phyloP scores from a whole-genome alignment of 2,113 vertebrate species.

The Ctenodactylus gundi region DNA sequence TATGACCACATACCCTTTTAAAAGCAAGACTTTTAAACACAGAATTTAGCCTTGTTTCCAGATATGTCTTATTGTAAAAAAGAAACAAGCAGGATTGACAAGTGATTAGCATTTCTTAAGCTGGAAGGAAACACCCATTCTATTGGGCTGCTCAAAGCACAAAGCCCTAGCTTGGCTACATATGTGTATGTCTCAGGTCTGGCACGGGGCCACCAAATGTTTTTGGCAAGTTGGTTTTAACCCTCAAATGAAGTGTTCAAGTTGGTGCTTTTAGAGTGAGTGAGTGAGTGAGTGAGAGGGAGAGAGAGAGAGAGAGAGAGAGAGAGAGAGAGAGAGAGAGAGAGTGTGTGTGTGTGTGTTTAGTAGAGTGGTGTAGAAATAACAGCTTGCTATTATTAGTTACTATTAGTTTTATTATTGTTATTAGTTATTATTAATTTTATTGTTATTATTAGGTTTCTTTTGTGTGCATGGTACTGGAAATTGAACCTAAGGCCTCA shows the following conservation, averaged over 20 bases:
- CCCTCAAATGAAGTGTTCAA: neutral
- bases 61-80: slow-evolving; percentile 11
- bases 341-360: neutral
- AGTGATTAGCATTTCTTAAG: slow-evolving; percentile 10
- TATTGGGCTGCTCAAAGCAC: neutral
- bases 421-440: too few relatives aligned
- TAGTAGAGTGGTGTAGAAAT: slow-evolving; percentile 2
- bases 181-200: neutral
- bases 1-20: neutral
- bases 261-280: slow-evolving; percentile 2
- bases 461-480: neutral
- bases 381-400: neutral
- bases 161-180: neutral
- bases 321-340: too few relatives aligned
- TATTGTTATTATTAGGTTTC: slow-evolving; percentile 31
- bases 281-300: neutral
- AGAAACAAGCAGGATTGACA: neutral
- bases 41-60: slow-evolving; percentile 25
- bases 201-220: neutral
- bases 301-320: too few relatives aligned
- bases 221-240: neutral
- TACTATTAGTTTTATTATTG: too few relatives aligned
- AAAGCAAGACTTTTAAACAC: slow-evolving; percentile 33
- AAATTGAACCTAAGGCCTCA: neutral
- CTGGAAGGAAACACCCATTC: neutral